phyloP scores from a whole-genome alignment of 2,888 invertebrate species.

The Leptarthrus brevirostris region DNA sequence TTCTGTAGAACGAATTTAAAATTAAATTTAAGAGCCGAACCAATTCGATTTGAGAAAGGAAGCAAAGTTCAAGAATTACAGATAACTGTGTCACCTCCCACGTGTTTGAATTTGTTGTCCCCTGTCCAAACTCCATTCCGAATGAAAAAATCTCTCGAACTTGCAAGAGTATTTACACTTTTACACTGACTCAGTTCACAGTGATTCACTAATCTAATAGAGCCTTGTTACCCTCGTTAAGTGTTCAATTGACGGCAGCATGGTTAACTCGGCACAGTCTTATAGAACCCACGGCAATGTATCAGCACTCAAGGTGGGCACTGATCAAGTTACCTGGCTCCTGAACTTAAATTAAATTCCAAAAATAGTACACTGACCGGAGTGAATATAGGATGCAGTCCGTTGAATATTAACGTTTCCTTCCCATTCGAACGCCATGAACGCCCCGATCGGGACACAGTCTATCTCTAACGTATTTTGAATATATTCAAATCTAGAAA shows the following conservation, averaged over 20 bases:
- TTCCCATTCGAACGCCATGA: neutral
- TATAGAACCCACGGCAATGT: conserved; percentile 29
- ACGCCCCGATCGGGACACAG: neutral
- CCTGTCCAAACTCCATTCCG: neutral
- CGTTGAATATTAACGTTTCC: neutral
- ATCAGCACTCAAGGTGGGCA: conserved; percentile 17
- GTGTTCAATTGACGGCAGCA: conserved; percentile 27
- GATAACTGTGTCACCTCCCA: neutral
- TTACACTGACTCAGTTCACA: conserved; percentile 9
- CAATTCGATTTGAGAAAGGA: neutral
- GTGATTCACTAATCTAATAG: conserved; percentile 36
- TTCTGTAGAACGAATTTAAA: too few relatives aligned
- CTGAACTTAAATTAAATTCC: neutral
- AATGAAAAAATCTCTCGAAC: neutral
- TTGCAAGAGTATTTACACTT: neutral
- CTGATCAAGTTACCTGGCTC: neutral
- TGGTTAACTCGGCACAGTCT: conserved; percentile 2
- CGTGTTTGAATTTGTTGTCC: neutral
- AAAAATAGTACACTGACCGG: conserved; percentile 2
- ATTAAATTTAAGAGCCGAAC: too few relatives aligned
- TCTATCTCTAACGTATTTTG: neutral
- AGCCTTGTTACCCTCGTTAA: conserved; percentile 39
- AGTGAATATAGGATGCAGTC: conserved; percentile 6
- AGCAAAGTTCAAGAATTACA: neutral
- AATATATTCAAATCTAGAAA: conserved; percentile 10